Evolutionary conservation across 2,888 invertebrate genomes (phyloP), one percentile per base, ranked within the genome.

Genomic region (Helobdella robusta): DNA sequence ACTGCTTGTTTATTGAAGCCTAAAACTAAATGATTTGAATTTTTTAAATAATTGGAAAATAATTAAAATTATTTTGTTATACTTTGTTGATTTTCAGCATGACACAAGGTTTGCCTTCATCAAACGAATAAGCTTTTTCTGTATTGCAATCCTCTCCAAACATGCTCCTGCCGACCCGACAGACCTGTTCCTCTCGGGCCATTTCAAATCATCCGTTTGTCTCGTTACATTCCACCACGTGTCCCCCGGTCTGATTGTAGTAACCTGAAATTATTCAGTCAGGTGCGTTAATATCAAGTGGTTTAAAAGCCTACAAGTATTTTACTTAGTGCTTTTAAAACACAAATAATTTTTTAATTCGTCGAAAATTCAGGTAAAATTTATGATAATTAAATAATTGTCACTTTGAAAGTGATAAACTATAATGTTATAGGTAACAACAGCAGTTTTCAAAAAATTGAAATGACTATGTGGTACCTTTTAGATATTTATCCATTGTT

Each of bases 11-110:
- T n/a, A n/a, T n/a, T n/a, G n/a, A n/a, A n/a, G n/a, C n/a, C n/a
- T n/a, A n/a, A n/a, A n/a, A n/a, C n/a, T n/a, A n/a, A n/a, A n/a
- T n/a, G n/a, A n/a, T n/a, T n/a, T n/a, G n/a, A n/a, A n/a, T n/a
- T n/a, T n/a, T n/a, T n/a, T n/a, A n/a, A n/a, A n/a, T n/a, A n/a
- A n/a, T n/a, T n/a, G n/a, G n/a, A n/a, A n/a, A n/a, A n/a, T n/a
- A n/a, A n/a, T n/a, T n/a, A n/a, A n/a, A n/a, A n/a, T n/a, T n/a
- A n/a, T n/a, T n/a, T n/a, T n/a, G n/a, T n/a, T n/a, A 32, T n/a
- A 70, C 70, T 64, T 64, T 67, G 62, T 70, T 70, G 63, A 70
- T 66, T 63, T 70, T 70, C 35, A 70, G 66, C 2, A 67, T 56
- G 20, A 70, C 59, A 54, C 70, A 70, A 2, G 70, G 70, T 18